Evolutionary conservation across 2,888 invertebrate species (phyloP), one percentile per base, ranked within the genome.

Genomic region (Pemphredon lugubris): DNA sequence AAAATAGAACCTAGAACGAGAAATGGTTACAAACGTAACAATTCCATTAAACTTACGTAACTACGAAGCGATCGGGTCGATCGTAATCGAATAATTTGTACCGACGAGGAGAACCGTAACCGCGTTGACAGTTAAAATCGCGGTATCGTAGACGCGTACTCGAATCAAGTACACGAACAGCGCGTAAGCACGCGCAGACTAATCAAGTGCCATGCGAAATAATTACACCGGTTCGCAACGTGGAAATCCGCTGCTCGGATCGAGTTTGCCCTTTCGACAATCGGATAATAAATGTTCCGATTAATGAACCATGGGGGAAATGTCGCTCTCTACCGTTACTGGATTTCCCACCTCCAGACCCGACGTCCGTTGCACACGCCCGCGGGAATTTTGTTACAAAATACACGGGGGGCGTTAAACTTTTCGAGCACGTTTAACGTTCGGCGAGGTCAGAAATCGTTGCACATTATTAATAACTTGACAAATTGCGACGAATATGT

Each of bases 131-230:
- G 20, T 16, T 26, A 3, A 9, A 32, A 44, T 14, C 16, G 13
- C 9, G 5, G 37, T 7, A 7, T 18, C 26, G 26, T 20, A 14
- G n/a, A 32, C 26, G n/a, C 6, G 16, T 14, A 26, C 20, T 9
- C 6, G 23, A 42, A 39, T 44, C 39, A 51, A 55, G 54, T 47
- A 40, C 20, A 42, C 21, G 23, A 30, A 13, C 2, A 21, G 44
- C n/a, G 14, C 39, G 30, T 40, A 37, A 59, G 54, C 58, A 51
- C 58, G 40, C 30, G 42, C 67, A 53, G 69, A 73, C 75, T 75
- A 81, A 82, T 82, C 75, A 82, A 80, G 72, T 76, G 74, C 75
- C 69, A 72, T 66, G 79, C 68, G 69, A 78, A 75, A 77, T 82
- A 82, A 81, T 82, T 80, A 75, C 66, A 54, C 75, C 75, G 65